Conservation (phyloP, 53 echinoderm and acorn worm species). For the Actinopyga echinites region DNA sequence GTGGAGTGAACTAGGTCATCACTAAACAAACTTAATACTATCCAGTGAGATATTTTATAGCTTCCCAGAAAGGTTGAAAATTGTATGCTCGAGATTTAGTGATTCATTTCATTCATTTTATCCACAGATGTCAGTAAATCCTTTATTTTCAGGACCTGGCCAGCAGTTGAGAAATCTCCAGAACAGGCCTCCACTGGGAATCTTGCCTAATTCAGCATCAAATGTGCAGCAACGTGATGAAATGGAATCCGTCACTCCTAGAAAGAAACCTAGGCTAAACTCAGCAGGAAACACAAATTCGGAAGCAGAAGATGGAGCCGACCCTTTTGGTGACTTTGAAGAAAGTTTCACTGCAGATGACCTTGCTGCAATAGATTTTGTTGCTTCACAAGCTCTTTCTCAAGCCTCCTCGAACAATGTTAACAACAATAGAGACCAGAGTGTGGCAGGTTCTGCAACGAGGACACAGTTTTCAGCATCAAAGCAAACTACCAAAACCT, state of each 20-base stretch:
- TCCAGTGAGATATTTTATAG: too few species aligned
- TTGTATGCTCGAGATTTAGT: too few species aligned
- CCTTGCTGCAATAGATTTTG: conserved; percentile 65
- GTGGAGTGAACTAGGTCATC: too few species aligned
- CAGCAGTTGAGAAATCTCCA: conserved; percentile 35
- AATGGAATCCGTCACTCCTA: conserved; percentile 57
- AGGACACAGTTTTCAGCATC: neutral
- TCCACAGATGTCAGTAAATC: conserved; percentile 77
- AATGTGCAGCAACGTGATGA: neutral
- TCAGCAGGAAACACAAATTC: neutral
- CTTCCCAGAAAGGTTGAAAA: too few species aligned
- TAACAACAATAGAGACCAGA: neutral
- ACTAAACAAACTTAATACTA: too few species aligned
- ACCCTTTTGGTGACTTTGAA: conserved; percentile 87
- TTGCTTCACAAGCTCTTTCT: conserved; percentile 84
- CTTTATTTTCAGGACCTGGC: conserved; percentile 80
- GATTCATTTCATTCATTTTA: too few species aligned
- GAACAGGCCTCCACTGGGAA: neutral
- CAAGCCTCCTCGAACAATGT: conserved; percentile 50
- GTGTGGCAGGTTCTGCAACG: neutral
- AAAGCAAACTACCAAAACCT: neutral
- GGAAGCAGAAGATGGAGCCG: conserved; percentile 23
- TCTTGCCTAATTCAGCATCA: neutral
- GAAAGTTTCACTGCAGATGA: conserved; percentile 90
- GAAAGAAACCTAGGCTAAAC: conserved; percentile 73